Evolutionary conservation across 1,140 invertebrate genomes (phyloP), one percentile per base, ranked within the genome.

Genomic region (Heliconius hermathena): DNA sequence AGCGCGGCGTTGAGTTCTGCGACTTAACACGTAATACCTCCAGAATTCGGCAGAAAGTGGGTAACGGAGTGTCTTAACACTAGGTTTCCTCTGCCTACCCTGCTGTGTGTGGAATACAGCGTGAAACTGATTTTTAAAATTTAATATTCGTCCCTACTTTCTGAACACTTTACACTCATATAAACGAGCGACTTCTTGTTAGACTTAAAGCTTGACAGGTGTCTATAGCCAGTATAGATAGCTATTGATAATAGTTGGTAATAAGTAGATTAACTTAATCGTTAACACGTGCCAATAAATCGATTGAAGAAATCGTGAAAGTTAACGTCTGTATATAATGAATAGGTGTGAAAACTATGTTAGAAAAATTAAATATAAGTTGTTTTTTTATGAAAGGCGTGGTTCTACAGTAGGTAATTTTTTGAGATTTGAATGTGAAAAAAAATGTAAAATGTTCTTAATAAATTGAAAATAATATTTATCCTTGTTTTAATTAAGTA

Each of bases 271-370:
- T 76, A 46, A 70, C 38, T 41, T 46, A 76, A 76, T 70, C 38
- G 74, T 46, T 70, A 70, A 26, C 60, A 76, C 74, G 60, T 76
- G 54, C 74, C 74, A 60, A 75, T 74, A 74, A 54, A 75, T 38
- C 38, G 60, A 76, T 76, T 33, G 60, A 76, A 60, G 22, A 26
- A 60, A 70, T 41, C 60, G 36, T 38, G 57, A 46, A 46, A 76
- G 38, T 49, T 66, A 22, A 46, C 11, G 11, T 66, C 60, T 29
- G 13, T 76, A n/a, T 76, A 60, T 70, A 76, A 54, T 29, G 66
- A 76, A 20, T 46, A 36, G 60, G 54, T 46, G 74, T 38, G 41
- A 60, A 70, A 76, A 76, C n/a, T 46, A 66, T n/a, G 52, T 36
- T 71, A 29, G n/a, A 76, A 70, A 38, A 76, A 76, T 76, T 76